Conservation (phyloP, 2,888 invertebrate species). For the Petrophora chlorosata region DNA sequence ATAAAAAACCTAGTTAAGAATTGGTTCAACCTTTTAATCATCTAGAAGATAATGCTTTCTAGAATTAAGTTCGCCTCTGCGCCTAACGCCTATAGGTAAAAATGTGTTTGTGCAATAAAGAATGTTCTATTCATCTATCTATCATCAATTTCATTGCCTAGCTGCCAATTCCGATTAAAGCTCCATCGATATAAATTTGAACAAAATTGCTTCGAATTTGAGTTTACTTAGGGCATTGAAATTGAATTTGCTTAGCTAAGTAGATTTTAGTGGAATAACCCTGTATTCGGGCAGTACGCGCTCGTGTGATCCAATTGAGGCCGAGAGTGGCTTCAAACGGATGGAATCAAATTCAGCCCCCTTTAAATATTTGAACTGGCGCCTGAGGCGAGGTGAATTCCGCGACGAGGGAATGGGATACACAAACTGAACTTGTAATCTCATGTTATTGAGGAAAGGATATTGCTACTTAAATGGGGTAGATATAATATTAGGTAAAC, state of each 20-base stretch:
- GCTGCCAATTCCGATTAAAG: too few relatives aligned
- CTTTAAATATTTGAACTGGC: slow-evolving; percentile 81
- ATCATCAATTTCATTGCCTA: too few relatives aligned
- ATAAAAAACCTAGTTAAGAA: too few relatives aligned
- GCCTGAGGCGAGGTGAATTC: slow-evolving; percentile 47
- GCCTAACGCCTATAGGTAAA: too few relatives aligned
- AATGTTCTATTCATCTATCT: too few relatives aligned
- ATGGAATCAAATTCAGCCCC: slow-evolving; percentile 72
- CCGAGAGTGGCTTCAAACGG: slow-evolving; percentile 51
- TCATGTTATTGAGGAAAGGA: slow-evolving; percentile 10
- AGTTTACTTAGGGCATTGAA: slow-evolving; percentile 68
- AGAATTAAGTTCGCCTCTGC: too few relatives aligned
- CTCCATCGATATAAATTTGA: not conserved
- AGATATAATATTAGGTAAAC: not conserved
- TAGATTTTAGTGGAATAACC: slow-evolving; percentile 71
- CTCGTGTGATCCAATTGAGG: slow-evolving; percentile 79
- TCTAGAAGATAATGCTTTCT: too few relatives aligned
- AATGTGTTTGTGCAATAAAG: too few relatives aligned
- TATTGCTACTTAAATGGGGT: slow-evolving; percentile 9
- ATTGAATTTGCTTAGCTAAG: slow-evolving; percentile 57
- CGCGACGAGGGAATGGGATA: slow-evolving; percentile 23
- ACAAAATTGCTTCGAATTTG: slow-evolving; percentile 53
- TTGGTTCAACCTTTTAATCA: too few relatives aligned
- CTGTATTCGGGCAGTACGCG: slow-evolving; percentile 59
- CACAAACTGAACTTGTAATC: slow-evolving; percentile 22